phyloP scores from a whole-genome alignment of 2,888 invertebrate species.

The Junonia oenone region DNA sequence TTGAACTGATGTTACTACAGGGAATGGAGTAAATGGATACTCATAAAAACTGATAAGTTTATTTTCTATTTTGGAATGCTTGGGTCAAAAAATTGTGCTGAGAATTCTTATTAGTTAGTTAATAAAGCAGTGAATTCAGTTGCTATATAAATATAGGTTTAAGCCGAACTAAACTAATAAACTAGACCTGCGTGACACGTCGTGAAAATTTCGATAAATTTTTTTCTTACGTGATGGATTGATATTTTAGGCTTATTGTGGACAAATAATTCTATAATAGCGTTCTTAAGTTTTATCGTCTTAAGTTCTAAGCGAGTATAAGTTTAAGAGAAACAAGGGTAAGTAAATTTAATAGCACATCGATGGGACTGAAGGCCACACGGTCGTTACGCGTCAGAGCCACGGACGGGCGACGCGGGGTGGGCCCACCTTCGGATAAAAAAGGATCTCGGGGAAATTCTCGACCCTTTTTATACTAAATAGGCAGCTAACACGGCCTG shows the following conservation, averaged over 20 bases:
- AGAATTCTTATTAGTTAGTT: not conserved
- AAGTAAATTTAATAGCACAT: constrained; percentile 21
- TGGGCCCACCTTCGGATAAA: constrained; percentile 64
- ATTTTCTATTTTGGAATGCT: not conserved
- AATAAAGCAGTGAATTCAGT: no score
- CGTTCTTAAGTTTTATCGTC: not conserved
- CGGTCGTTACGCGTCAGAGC: constrained; percentile 18
- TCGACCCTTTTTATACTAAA: constrained; percentile 80
- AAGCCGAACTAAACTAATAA: no score
- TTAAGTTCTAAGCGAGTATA: no score
- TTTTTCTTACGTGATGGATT: not conserved
- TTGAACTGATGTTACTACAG: constrained; percentile 55
- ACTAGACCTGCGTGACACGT: no score
- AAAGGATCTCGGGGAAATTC: constrained; percentile 72
- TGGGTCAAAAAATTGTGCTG: not conserved
- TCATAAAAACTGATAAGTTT: constrained; percentile 20
- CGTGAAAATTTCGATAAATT: not conserved
- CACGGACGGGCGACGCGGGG: constrained; percentile 34
- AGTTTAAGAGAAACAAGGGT: constrained; percentile 22
- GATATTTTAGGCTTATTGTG: not conserved
- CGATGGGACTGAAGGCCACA: constrained; percentile 15
- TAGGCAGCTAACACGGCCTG: constrained; percentile 79
- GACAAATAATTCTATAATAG: not conserved
- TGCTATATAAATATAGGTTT: no score
- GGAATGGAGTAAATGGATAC: constrained; percentile 33